Evolutionary conservation across 2,113 vertebrate species (phyloP).

Genomic region (Mesembrinibis cayennensis): DNA sequence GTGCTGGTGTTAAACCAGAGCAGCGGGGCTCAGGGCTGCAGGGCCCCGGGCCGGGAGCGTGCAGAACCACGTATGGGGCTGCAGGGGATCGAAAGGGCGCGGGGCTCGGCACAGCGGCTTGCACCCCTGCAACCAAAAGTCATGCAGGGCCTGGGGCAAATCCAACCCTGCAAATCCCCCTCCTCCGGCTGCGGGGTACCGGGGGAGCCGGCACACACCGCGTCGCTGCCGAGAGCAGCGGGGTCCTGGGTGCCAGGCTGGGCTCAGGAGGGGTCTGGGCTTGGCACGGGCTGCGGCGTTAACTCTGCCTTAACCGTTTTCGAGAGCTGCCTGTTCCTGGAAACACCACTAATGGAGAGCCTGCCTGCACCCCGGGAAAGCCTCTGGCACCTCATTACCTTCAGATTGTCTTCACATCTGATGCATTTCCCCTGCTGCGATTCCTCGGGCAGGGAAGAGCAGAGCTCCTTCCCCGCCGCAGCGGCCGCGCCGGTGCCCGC

Average conservation of each 20-base stretch:
- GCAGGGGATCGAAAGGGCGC: not conserved
- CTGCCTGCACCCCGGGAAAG: not conserved
- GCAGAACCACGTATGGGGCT: not conserved
- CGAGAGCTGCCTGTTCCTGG: not conserved
- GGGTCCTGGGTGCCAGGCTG: not conserved
- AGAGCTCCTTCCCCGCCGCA: not conserved
- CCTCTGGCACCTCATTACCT: not conserved
- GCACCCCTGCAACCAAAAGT: not conserved
- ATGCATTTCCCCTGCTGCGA: not conserved
- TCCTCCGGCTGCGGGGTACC: not conserved
- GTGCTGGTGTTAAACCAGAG: not conserved
- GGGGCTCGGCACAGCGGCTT: not conserved
- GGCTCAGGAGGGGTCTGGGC: not conserved
- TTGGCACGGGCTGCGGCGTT: not conserved
- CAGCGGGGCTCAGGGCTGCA: not conserved
- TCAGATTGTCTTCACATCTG: accelerated
- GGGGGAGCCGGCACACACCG: too few species aligned
- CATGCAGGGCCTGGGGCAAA: not conserved
- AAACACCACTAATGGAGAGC: not conserved
- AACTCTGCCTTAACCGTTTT: too few species aligned
- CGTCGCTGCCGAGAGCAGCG: not conserved
- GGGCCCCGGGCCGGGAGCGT: accelerated
- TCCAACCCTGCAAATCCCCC: not conserved
- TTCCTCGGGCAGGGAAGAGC: not conserved
- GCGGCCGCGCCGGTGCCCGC: not conserved